Percentiles rank a stretch among this genome's conserved stretches.
Conservation (phyloP, 2,888 invertebrate genomes). For the Boloria selene region DNA sequence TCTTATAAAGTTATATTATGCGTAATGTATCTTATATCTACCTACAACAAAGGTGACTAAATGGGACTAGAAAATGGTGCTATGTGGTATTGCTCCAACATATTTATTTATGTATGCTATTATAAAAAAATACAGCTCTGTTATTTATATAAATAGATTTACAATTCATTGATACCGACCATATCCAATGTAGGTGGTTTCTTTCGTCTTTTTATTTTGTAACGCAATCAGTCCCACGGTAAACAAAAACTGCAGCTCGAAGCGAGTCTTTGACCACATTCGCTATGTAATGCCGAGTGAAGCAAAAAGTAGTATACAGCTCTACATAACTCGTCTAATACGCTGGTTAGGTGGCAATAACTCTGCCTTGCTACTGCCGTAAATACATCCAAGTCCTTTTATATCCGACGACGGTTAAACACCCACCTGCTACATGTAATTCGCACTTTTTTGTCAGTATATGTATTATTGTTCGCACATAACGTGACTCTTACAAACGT, state of each 20-base stretch:
- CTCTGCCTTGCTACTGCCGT: slow-evolving; percentile 28
- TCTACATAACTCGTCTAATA: slow-evolving; percentile 44
- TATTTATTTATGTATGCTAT: background rate
- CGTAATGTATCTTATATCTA: too few species aligned
- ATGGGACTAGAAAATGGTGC: too few species aligned
- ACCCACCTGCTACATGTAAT: slow-evolving; percentile 1
- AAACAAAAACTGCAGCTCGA: slow-evolving; percentile 38
- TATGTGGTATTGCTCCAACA: too few species aligned
- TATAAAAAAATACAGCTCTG: slow-evolving; percentile 8
- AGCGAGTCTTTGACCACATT: slow-evolving; percentile 45
- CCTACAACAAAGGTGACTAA: too few species aligned
- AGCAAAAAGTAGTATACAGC: slow-evolving; percentile 53
- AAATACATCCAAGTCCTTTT: slow-evolving; percentile 29
- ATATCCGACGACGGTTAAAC: slow-evolving; percentile 18
- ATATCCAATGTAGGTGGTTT: background rate
- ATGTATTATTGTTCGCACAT: background rate
- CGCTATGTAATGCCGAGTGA: slow-evolving; percentile 43
- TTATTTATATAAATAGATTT: slow-evolving; percentile 7
- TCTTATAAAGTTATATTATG: background rate
- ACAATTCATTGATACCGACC: background rate
- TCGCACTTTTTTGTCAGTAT: slow-evolving; percentile 2
- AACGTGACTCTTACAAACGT: background rate
- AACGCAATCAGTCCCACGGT: slow-evolving; percentile 31
- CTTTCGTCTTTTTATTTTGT: slow-evolving; percentile 18
- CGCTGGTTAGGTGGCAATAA: slow-evolving; percentile 39